A percentile compares a stretch with the other conserved stretches of the same genome.
Conservation (phyloP, 1,140 invertebrate genomes). For the Drosophila lowei region DNA sequence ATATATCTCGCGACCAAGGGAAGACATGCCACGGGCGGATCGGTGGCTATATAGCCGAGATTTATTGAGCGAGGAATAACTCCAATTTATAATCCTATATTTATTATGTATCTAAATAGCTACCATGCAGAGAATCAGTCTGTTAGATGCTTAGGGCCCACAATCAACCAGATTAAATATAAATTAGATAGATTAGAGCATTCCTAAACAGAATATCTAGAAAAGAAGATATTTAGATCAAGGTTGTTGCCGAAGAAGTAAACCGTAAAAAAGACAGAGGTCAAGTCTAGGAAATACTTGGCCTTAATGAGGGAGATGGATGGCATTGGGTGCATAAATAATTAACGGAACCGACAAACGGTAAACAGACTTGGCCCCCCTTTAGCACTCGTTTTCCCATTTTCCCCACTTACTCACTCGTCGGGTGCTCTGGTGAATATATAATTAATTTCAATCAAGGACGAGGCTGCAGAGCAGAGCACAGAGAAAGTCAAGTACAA, state of each 20-base stretch:
- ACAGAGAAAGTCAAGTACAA: conserved; percentile 63
- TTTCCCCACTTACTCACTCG: background rate
- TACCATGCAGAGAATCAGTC: no score
- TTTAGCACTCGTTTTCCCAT: conserved; percentile 1
- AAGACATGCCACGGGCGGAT: no score
- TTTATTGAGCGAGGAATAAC: no score
- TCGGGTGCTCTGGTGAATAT: conserved; percentile 8
- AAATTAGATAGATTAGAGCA: no score
- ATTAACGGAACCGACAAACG: conserved; percentile 11
- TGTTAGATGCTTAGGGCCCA: no score
- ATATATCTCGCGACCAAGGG: no score
- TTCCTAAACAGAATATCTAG: no score
- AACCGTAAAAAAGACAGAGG: conserved; percentile 3
- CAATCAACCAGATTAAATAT: no score
- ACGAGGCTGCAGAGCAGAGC: conserved; percentile 27
- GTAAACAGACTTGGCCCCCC: background rate
- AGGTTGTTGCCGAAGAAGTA: background rate
- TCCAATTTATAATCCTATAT: no score
- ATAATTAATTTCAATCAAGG: conserved; percentile 75
- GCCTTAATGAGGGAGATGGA: background rate
- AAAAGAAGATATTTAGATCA: background rate
- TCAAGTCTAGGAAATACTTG: no score
- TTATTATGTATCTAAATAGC: no score
- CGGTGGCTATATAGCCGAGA: no score
- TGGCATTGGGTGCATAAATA: conserved; percentile 4